Evolutionary conservation across 1,140 invertebrate genomes (phyloP), one percentile per base, ranked within the genome.

Genomic region (Rhizoglyphus robini): DNA sequence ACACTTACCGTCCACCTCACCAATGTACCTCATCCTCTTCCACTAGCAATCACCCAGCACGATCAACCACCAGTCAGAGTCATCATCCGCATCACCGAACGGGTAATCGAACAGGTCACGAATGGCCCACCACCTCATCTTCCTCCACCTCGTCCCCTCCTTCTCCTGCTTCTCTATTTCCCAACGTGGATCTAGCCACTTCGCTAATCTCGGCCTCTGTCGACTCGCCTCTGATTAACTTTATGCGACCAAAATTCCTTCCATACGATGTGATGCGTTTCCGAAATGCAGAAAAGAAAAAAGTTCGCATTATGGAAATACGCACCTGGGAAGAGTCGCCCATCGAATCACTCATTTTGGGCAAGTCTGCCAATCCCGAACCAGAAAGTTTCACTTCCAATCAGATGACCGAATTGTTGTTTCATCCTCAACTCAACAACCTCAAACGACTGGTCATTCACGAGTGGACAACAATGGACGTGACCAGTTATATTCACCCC

Each of bases 381-480:
- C 11, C 63, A 11, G 2, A 29, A 47, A 47, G n/a, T 46, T 51
- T 65, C 8, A 65, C 18, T 20, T 8, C 30, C 23, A 23, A 27
- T 30, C n/a, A 20, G 2, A 5, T 61, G 3, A 4, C 15, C 18
- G 48, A 61, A 46, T 23, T 63, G 2, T 8, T 63, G 11, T 63
- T 63, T 8, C 15, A 63, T 63, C 34, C 48, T 3, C 11, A 63
- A 20, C 25, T 46, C 3, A 49, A 30, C 5, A 61, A n/a, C 18
- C 25, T 63, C 29, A 51, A 65, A 20, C 27, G 23, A 46, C 32
- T 68, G 18, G 63, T 66, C 13, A 65, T 68, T 18, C 67, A 68
- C 49, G 67, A 60, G 15, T 58, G 49, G 47, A 32, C 65, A n/a
- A n/a, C n/a, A 8, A 23, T 51, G 0, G 18, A 30, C 48, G 51